phyloP scores from a whole-genome alignment of 2,113 vertebrate genomes.

The Rynchops niger region DNA sequence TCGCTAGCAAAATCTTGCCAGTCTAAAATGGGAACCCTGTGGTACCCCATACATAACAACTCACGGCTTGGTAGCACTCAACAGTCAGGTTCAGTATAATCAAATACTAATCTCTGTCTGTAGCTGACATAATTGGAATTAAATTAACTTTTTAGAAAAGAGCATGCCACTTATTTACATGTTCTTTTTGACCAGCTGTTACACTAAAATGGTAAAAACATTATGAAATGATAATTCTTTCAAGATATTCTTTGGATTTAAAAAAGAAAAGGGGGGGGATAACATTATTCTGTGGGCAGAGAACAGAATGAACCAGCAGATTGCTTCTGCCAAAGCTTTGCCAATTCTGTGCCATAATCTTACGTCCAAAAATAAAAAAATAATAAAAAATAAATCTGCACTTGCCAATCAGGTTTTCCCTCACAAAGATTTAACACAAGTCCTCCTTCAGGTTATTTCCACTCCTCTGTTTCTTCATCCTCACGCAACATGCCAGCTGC shows the following conservation, averaged over 20 bases:
- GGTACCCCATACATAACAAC: not conserved
- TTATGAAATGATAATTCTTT: not conserved
- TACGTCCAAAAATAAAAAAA: not conserved
- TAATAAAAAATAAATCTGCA: not conserved
- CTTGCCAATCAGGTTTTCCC: not conserved
- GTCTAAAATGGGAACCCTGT: fast-evolving
- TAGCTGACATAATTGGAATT: not conserved
- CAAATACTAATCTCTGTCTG: not conserved
- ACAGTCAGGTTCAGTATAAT: not conserved
- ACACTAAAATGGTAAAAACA: not conserved
- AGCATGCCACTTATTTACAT: not conserved
- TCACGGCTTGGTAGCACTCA: not conserved
- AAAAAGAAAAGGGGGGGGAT: not conserved
- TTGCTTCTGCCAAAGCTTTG: not conserved
- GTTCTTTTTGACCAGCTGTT: not conserved
- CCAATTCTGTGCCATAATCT: not conserved
- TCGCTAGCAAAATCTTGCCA: not conserved
- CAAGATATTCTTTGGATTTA: not conserved
- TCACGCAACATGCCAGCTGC: not conserved
- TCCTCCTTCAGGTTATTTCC: not conserved
- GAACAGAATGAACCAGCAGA: not conserved
- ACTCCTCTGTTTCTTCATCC: not conserved
- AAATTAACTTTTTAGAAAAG: not conserved
- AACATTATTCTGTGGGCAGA: not conserved
- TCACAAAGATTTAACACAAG: not conserved